Evolutionary conservation across 2,888 invertebrate genomes (phyloP).

Genomic region (Hypena proboscidalis): DNA sequence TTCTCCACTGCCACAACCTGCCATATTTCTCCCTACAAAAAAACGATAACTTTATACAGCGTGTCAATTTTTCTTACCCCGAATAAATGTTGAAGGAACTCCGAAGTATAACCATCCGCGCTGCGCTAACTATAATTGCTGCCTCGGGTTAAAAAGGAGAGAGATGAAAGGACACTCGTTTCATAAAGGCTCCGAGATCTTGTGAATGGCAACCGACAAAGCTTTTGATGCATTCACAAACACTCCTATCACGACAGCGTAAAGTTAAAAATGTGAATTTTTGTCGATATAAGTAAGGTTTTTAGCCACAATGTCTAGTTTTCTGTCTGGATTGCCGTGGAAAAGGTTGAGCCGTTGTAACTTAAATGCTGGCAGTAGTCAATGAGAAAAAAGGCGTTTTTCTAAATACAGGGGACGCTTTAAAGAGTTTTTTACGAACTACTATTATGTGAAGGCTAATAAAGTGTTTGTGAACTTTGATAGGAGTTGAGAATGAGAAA

Average conservation of each 20-base stretch:
- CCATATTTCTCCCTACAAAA: constrained; percentile 10
- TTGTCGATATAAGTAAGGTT: constrained; percentile 16
- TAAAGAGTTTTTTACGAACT: constrained; percentile 20
- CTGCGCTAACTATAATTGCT: constrained; percentile 79
- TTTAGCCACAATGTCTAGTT: constrained; percentile 61
- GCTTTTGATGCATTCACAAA: constrained; percentile 26
- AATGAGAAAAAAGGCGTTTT: constrained; percentile 46
- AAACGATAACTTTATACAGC: constrained; percentile 16
- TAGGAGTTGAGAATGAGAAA: not conserved
- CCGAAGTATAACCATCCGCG: constrained; percentile 65
- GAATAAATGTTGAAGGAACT: constrained; percentile 48
- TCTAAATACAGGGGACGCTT: constrained; percentile 36
- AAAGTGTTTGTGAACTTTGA: constrained; percentile 20
- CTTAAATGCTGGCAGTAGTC: constrained; percentile 53
- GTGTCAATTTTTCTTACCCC: constrained; percentile 26
- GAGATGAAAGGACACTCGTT: constrained; percentile 72
- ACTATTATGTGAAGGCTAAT: constrained; percentile 22
- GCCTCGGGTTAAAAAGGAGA: constrained; percentile 75
- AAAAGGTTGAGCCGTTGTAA: constrained; percentile 68
- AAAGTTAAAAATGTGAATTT: constrained; percentile 8
- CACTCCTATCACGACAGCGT: constrained; percentile 28
- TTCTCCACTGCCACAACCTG: not conserved
- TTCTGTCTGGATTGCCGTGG: constrained; percentile 66
- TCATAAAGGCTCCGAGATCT: constrained; percentile 65
- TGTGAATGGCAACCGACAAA: constrained; percentile 55